A percentile compares a stretch with the other conserved stretches of the same genome.
Conservation (phyloP, 2,888 invertebrate genomes). For the Ophion ventricosus region DNA sequence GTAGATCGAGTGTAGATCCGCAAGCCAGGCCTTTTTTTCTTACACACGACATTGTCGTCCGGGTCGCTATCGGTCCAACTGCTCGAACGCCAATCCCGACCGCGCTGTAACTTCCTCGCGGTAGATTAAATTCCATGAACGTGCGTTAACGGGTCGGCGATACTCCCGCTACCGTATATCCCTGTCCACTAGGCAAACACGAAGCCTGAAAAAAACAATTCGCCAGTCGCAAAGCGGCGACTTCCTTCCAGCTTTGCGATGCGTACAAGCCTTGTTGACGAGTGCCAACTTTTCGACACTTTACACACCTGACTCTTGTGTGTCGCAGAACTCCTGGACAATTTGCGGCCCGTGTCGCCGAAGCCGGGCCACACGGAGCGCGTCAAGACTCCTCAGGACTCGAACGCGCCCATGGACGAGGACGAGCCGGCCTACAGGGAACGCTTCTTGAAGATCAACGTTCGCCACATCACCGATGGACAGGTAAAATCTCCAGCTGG, state of each 20-base stretch:
- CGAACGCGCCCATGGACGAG: conserved; percentile 81
- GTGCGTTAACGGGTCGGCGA: neutral
- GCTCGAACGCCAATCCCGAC: neutral
- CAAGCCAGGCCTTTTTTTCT: too few species aligned
- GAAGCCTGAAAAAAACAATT: neutral
- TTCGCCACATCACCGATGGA: conserved; percentile 96
- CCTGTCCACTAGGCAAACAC: neutral
- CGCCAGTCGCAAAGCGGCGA: too few species aligned
- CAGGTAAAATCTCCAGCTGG: conserved; percentile 85
- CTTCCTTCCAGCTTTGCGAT: too few species aligned
- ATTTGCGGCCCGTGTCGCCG: conserved; percentile 92
- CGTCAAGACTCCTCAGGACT: conserved; percentile 85
- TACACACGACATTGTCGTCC: neutral
- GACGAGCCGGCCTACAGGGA: conserved; percentile 89
- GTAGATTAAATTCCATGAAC: neutral
- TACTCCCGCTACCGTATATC: neutral
- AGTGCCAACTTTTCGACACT: neutral
- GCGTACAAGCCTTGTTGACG: neutral
- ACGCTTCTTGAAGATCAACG: conserved; percentile 96
- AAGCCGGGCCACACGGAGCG: conserved; percentile 91
- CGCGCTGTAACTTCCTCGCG: neutral
- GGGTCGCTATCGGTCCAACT: neutral
- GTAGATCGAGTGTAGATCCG: too few species aligned
- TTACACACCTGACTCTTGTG: neutral
- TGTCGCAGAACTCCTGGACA: conserved; percentile 90